These are phyloP conservation scores for Agriopis aurantiaria DNA, from an alignment of 2,888 invertebrate species.

Conservation along the genomic window DNA sequence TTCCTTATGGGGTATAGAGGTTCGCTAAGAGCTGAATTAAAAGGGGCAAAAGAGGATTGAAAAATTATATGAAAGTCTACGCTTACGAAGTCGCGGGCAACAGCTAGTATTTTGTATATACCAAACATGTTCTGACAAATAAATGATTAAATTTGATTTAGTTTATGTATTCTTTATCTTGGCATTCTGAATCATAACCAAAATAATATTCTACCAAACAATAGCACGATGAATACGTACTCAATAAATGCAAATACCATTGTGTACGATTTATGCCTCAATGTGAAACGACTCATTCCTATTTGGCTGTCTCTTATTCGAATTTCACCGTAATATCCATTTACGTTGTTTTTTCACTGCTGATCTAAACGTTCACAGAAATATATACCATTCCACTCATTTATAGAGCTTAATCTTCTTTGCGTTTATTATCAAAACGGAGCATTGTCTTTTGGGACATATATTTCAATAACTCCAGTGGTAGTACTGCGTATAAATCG, in stretches of 20 bases:
- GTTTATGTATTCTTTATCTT: slow-evolving; percentile 1
- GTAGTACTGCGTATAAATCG: slow-evolving; percentile 77
- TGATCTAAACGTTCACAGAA: slow-evolving; percentile 48
- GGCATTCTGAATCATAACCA: slow-evolving; percentile 12
- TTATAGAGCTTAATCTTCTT: slow-evolving; percentile 60
- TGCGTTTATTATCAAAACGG: slow-evolving; percentile 55
- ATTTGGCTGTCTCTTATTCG: slow-evolving; percentile 75
- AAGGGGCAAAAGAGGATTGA: too few species aligned
- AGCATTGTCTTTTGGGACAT: slow-evolving; percentile 79
- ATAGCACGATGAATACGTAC: slow-evolving; percentile 54
- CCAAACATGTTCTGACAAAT: too few species aligned
- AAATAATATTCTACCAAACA: slow-evolving; percentile 21
- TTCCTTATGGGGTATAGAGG: too few species aligned
- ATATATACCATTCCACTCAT: slow-evolving; percentile 55
- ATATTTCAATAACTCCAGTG: slow-evolving; percentile 82
- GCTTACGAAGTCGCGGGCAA: too few species aligned
- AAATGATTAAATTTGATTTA: too few species aligned
- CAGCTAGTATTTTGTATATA: too few species aligned
- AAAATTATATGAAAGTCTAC: too few species aligned
- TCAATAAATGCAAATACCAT: slow-evolving; percentile 72
- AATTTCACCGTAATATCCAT: slow-evolving; percentile 72
- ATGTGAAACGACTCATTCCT: slow-evolving; percentile 76
- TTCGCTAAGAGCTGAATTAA: too few species aligned
- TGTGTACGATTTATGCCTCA: slow-evolving; percentile 74
- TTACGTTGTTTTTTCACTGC: slow-evolving; percentile 67